A percentile compares a stretch with the other conserved stretches of the same genome.
phyloP scores from a whole-genome alignment of 2,888 invertebrate species.

The Drosophila greeni region DNA sequence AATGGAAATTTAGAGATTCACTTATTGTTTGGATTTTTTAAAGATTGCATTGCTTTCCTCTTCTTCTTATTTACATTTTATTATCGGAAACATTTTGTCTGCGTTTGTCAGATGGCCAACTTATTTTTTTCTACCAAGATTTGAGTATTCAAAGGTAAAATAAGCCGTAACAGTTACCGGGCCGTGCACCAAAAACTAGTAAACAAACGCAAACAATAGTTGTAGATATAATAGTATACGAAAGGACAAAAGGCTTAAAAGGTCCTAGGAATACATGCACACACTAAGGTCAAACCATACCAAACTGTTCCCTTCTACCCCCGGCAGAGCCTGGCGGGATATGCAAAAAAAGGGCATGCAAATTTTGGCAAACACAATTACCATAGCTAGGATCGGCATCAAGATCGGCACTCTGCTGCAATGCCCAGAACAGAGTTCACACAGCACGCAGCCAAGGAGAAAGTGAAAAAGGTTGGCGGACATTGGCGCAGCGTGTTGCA shows the following conservation, averaged over 20 bases:
- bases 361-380: conserved; percentile 64
- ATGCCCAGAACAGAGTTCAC: conserved; percentile 25
- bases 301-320: conserved; percentile 9
- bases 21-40: background rate
- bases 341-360: conserved; percentile 58
- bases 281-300: conserved; percentile 16
- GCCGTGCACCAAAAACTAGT: background rate
- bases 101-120: background rate
- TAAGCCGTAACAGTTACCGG: background rate
- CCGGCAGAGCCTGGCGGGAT: conserved; percentile 29
- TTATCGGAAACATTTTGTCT: background rate
- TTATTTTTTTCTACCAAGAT: background rate
- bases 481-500: conserved; percentile 51
- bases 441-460: conserved; percentile 48
- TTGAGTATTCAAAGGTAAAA: conserved; percentile 1
- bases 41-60: background rate
- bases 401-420: conserved; percentile 16
- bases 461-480: conserved; percentile 54
- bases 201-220: conserved; percentile 17
- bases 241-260: conserved; percentile 6
- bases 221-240: background rate
- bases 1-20: background rate
- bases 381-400: conserved; percentile 43
- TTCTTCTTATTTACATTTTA: background rate
- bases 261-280: conserved; percentile 2